phyloP scores from a whole-genome alignment of 2,888 invertebrate species.

The Dicyrtoma fusca region DNA sequence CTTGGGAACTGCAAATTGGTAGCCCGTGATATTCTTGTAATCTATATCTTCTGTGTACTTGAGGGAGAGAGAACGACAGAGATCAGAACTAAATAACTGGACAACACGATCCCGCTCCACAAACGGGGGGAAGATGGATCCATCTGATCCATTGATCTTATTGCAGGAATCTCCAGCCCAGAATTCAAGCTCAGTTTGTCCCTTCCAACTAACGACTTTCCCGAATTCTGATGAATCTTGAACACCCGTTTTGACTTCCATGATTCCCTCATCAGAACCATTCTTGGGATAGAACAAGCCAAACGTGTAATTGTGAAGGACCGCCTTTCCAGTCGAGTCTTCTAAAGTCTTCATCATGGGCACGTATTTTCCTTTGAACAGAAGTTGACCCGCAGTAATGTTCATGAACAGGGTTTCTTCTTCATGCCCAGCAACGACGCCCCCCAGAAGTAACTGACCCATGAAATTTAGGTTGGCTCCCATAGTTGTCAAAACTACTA shows the following conservation, averaged over 20 bases:
- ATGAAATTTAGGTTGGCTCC: constrained; percentile 12
- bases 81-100: constrained; percentile 59
- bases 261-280: constrained; percentile 35
- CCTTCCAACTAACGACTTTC: constrained; percentile 36
- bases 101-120: constrained; percentile 58
- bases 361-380: constrained; percentile 42
- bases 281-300: constrained; percentile 42
- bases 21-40: constrained; percentile 37
- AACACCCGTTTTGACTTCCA: constrained; percentile 40
- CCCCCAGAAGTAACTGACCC: constrained; percentile 1
- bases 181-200: constrained; percentile 28
- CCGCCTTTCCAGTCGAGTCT: constrained; percentile 15
- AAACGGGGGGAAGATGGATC: constrained; percentile 59
- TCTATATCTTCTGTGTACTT: constrained; percentile 40
- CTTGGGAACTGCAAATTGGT: constrained; percentile 38
- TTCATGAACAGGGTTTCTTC: constrained; percentile 40
- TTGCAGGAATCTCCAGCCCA: constrained; percentile 56
- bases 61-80: constrained; percentile 57
- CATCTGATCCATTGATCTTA: constrained; percentile 60
- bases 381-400: constrained; percentile 41
- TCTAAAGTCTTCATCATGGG: constrained; percentile 44
- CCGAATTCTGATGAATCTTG: constrained; percentile 29
- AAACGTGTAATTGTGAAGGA: constrained; percentile 42
- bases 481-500: constrained; percentile 37
- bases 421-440: constrained; percentile 13